Evolutionary conservation across 2,888 invertebrate genomes (phyloP).

Genomic region (Boloria selene): DNA sequence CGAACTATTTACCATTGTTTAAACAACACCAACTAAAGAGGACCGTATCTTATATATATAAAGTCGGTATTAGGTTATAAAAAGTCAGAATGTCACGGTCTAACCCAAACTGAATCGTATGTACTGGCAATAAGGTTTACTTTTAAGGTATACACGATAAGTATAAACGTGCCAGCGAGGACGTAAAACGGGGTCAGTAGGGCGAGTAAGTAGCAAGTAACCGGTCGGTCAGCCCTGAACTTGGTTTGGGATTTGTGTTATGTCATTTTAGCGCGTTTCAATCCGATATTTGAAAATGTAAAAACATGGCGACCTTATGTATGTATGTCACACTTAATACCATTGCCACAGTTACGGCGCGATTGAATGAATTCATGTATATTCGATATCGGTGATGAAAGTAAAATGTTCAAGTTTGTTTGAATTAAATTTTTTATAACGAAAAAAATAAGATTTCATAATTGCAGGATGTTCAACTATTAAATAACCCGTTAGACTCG

Average conservation of each 20-base stretch:
- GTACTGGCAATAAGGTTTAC: neutral
- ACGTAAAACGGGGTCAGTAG: slow-evolving; percentile 39
- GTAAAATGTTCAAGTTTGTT: no score
- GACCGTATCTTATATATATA: slow-evolving; percentile 14
- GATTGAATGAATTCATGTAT: no score
- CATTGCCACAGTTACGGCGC: no score
- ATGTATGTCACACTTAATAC: neutral
- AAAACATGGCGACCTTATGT: slow-evolving; percentile 1
- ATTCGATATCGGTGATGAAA: no score
- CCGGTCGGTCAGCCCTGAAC: slow-evolving; percentile 68
- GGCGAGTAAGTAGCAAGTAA: slow-evolving; percentile 46
- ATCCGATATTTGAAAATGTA: slow-evolving; percentile 6
- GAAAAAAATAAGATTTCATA: no score
- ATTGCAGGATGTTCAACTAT: no score
- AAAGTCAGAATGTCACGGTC: neutral
- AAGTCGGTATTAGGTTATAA: slow-evolving; percentile 13
- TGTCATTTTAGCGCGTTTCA: slow-evolving; percentile 32
- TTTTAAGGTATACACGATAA: slow-evolving; percentile 6
- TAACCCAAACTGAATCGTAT: neutral
- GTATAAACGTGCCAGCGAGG: slow-evolving; percentile 41
- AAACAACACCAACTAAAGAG: neutral
- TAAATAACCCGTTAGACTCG: no score
- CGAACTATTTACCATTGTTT: slow-evolving; percentile 30
- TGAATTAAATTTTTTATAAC: no score
- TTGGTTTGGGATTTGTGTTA: slow-evolving; percentile 54